phyloP scores from a whole-genome alignment of 2,888 invertebrate species.

The Drosophila imparisetae region DNA sequence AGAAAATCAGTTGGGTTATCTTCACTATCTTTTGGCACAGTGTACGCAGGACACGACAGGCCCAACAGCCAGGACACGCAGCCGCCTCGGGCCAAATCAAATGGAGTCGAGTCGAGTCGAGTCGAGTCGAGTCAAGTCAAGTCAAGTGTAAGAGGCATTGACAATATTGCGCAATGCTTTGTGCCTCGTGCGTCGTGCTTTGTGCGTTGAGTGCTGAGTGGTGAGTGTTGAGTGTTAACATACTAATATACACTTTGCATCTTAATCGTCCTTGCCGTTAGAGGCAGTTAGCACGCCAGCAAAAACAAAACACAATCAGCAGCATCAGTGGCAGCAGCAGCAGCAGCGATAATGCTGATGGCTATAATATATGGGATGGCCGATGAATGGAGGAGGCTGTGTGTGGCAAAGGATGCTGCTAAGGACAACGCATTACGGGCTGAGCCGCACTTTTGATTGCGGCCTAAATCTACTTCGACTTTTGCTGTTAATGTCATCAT shows the following conservation, averaged over 20 bases:
- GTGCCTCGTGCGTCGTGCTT: conserved; percentile 16
- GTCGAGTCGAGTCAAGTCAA: conserved; percentile 62
- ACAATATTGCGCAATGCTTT: conserved; percentile 32
- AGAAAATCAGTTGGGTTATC: neutral
- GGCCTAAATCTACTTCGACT: conserved; percentile 29
- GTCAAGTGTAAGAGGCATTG: conserved; percentile 64
- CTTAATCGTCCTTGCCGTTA: conserved; percentile 69
- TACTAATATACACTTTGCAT: conserved; percentile 80
- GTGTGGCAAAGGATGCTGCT: conserved; percentile 17
- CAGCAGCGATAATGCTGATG: conserved; percentile 27
- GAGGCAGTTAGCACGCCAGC: conserved; percentile 42
- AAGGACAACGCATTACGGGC: conserved; percentile 21
- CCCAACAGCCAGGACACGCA: conserved; percentile 41
- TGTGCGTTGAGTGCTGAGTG: conserved; percentile 29
- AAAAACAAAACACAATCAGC: conserved; percentile 20
- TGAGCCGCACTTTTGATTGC: conserved; percentile 49
- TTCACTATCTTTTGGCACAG: neutral
- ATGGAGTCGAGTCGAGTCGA: conserved; percentile 47
- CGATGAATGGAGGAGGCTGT: neutral
- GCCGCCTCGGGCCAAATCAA: conserved; percentile 57
- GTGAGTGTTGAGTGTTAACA: conserved; percentile 68
- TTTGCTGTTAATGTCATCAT: conserved; percentile 49
- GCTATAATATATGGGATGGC: conserved; percentile 19
- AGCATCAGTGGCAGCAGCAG: conserved; percentile 4
- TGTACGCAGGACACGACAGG: conserved; percentile 16